These are phyloP conservation scores for Anniella stebbinsi DNA, from an alignment of 2,797 vertebrate species.

Conservation along the genomic window DNA sequence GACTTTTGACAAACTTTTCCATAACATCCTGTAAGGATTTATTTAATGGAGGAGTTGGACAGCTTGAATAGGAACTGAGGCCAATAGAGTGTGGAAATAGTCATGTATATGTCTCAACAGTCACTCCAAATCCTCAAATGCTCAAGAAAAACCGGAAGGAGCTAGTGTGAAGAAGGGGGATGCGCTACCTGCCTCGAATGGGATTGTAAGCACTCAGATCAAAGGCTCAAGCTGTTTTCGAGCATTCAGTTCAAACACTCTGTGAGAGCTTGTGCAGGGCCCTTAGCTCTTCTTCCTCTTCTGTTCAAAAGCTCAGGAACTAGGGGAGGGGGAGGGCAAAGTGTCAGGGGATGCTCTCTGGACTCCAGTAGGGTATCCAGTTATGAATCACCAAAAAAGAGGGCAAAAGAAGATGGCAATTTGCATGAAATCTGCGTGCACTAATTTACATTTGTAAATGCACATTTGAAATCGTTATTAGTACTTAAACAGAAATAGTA, in stretches of 20 bases:
- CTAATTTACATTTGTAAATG: too few species aligned
- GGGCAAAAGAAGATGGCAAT: too few species aligned
- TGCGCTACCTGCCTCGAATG: too few species aligned
- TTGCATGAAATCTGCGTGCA: too few species aligned
- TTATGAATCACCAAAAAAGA: too few species aligned
- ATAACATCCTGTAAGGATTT: slow-evolving; percentile 35
- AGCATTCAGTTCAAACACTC: background rate
- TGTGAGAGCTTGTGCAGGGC: background rate
- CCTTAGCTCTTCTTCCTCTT: too few species aligned
- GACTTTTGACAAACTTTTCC: slow-evolving; percentile 15
- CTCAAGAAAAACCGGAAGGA: background rate
- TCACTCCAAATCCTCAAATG: slow-evolving; percentile 27
- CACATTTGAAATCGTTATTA: too few species aligned
- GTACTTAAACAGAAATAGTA: too few species aligned
- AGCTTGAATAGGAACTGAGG: slow-evolving; percentile 22
- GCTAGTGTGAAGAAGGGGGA: background rate
- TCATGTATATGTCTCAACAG: background rate
- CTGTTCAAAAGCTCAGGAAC: background rate
- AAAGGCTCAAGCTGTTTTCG: background rate
- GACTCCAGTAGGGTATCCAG: background rate
- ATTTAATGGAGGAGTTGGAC: slow-evolving; percentile 40
- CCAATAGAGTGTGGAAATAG: slow-evolving; percentile 5
- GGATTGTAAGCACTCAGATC: background rate
- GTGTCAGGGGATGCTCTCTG: background rate
- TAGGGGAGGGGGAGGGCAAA: background rate